Evolutionary conservation across 2,888 invertebrate genomes (phyloP).

Genomic region (Apomyelois bistriatella): DNA sequence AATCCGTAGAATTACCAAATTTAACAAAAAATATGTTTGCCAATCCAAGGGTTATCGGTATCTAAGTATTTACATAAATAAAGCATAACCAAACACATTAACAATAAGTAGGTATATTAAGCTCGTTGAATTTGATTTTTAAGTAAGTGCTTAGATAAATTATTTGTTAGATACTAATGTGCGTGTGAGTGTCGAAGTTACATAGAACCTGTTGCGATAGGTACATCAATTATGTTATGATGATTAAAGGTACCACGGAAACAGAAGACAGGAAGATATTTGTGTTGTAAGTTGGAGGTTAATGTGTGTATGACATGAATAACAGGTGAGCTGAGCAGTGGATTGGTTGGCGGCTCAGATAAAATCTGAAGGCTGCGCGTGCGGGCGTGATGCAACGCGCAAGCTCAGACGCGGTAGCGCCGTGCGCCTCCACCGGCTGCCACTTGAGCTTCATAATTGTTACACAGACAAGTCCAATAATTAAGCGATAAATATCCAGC

Average conservation of each 20-base stretch:
- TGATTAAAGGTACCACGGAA: conserved; percentile 44
- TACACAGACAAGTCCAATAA: conserved; percentile 76
- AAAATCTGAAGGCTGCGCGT: conserved; percentile 64
- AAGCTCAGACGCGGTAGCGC: conserved; percentile 69
- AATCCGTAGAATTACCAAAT: too few species aligned
- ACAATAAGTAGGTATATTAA: not conserved
- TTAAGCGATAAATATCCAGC: conserved; percentile 77
- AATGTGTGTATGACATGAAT: conserved; percentile 47
- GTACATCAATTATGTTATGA: conserved; percentile 20
- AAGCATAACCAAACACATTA: conserved; percentile 1
- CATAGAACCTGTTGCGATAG: conserved; percentile 13
- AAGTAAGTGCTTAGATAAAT: not conserved
- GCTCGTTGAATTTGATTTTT: not conserved
- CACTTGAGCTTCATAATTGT: conserved; percentile 69
- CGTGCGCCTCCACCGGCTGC: conserved; percentile 52
- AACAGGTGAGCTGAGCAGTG: conserved; percentile 57
- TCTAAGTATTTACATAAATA: conserved; percentile 5
- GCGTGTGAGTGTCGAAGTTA: not conserved
- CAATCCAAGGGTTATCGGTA: too few species aligned
- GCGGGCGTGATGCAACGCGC: conserved; percentile 59
- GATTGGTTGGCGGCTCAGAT: conserved; percentile 52
- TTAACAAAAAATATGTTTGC: too few species aligned
- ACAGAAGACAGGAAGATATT: conserved; percentile 56
- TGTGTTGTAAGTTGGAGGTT: conserved; percentile 62
- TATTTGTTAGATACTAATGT: not conserved